Percentiles rank a stretch among this genome's conserved stretches.
Conservation (phyloP, 92 coral and sea anemone species). For the Diadumene lineata region DNA sequence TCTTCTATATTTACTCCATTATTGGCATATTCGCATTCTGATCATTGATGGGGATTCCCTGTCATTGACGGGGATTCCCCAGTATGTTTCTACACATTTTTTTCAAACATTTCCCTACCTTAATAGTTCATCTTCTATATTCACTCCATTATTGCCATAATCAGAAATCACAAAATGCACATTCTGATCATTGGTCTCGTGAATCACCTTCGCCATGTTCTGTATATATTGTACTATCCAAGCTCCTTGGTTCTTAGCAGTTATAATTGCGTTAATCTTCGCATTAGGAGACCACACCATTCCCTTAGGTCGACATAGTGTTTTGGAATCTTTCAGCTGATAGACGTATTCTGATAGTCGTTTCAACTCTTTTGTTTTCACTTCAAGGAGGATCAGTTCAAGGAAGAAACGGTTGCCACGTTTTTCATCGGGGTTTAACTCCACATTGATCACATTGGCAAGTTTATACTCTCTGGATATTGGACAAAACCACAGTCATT, state of each 20-base stretch:
- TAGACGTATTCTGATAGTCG: slow-evolving; percentile 62
- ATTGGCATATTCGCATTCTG: slow-evolving; percentile 57
- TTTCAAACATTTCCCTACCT: slow-evolving; percentile 22
- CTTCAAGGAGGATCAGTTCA: slow-evolving; percentile 59
- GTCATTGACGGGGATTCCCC: slow-evolving; percentile 29
- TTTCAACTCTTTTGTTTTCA: slow-evolving; percentile 19
- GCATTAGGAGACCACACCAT: slow-evolving; percentile 57
- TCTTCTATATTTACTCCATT: slow-evolving; percentile 53
- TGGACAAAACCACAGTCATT: background rate
- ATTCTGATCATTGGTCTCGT: slow-evolving; percentile 65
- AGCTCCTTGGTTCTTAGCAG: slow-evolving; percentile 75
- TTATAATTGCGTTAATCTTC: slow-evolving; percentile 63
- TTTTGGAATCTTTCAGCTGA: slow-evolving; percentile 19
- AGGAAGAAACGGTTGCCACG: slow-evolving; percentile 65
- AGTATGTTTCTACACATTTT: background rate
- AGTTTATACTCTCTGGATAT: slow-evolving; percentile 51
- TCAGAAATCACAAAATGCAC: slow-evolving; percentile 70
- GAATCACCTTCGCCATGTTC: slow-evolving; percentile 57
- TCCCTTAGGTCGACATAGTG: slow-evolving; percentile 52
- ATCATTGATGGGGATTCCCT: slow-evolving; percentile 37
- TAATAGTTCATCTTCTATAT: slow-evolving; percentile 47
- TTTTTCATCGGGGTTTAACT: slow-evolving; percentile 52
- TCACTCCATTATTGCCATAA: slow-evolving; percentile 60
- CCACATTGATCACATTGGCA: slow-evolving; percentile 52
- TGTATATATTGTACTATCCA: slow-evolving; percentile 77